phyloP scores from a whole-genome alignment of 1,140 invertebrate species.

The Cryptotermes secundus region DNA sequence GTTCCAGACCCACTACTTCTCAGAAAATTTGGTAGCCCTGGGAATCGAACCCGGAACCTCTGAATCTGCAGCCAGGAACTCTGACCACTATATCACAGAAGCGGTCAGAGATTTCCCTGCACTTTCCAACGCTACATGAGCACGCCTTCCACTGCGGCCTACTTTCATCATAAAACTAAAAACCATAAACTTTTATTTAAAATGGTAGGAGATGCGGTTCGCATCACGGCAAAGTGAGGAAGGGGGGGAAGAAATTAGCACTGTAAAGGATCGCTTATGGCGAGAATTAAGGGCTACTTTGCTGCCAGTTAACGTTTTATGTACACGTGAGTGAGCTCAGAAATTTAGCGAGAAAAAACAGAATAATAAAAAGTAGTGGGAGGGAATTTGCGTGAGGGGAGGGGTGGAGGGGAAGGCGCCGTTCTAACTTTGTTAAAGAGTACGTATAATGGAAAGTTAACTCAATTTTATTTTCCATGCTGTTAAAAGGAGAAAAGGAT shows the following conservation, averaged over 20 bases:
- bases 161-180: neutral
- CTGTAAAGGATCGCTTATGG: slow-evolving; percentile 31
- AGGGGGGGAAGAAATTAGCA: slow-evolving; percentile 21
- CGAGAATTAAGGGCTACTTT: slow-evolving; percentile 29
- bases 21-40: too few relatives aligned
- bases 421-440: slow-evolving; percentile 4
- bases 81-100: too few relatives aligned
- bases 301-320: slow-evolving; percentile 20
- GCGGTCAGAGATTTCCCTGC: too few relatives aligned
- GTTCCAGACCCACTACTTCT: too few relatives aligned
- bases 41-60: too few relatives aligned
- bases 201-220: neutral
- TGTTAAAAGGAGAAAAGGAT: neutral
- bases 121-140: neutral
- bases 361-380: slow-evolving; percentile 23
- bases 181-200: neutral
- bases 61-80: too few relatives aligned
- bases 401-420: neutral
- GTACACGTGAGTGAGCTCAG: neutral
- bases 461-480: slow-evolving; percentile 28
- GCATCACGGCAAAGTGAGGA: neutral
- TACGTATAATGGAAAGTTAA: slow-evolving; percentile 29
- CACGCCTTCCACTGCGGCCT: neutral
- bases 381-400: neutral
- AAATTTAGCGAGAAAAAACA: slow-evolving; percentile 9